Percentiles rank a stretch among this genome's conserved stretches.
Evolutionary conservation across 2,113 vertebrate species (phyloP).

Genomic region (Todiramphus chloris): DNA sequence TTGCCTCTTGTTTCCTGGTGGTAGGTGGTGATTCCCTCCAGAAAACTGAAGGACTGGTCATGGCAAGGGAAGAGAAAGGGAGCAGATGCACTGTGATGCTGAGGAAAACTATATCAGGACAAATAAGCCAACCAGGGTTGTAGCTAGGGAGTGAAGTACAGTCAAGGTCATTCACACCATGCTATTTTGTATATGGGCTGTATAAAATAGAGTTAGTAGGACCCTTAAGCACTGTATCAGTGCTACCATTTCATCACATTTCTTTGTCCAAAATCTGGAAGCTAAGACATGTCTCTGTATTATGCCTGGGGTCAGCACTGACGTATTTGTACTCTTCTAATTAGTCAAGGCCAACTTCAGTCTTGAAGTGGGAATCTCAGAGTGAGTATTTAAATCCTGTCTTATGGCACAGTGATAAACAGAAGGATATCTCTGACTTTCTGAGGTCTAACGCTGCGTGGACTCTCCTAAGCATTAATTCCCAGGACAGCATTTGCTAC

Average conservation of each 20-base stretch:
- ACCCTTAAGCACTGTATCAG: rapidly evolving
- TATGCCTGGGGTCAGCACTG: neutral
- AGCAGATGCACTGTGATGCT: neutral
- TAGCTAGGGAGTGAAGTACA: neutral
- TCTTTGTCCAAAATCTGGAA: neutral
- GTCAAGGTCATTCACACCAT: neutral
- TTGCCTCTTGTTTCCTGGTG: neutral
- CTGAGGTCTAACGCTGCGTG: neutral
- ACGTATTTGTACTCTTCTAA: conserved; percentile 8
- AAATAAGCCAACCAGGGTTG: neutral
- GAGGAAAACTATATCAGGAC: neutral
- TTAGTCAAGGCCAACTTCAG: neutral
- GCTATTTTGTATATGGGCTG: neutral
- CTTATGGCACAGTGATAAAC: neutral
- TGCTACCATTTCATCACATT: neutral
- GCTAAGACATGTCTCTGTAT: neutral
- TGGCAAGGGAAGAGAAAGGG: neutral
- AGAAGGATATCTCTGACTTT: neutral
- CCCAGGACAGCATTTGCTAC: neutral
- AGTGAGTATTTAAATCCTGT: neutral
- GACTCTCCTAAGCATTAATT: neutral
- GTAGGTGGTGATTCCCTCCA: neutral
- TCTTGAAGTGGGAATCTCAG: neutral
- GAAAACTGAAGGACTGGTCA: neutral
- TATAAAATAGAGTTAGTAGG: neutral